These are phyloP conservation scores for Anas platyrhynchos DNA, from an alignment of 2,113 vertebrate genomes.

Conservation along the genomic window DNA sequence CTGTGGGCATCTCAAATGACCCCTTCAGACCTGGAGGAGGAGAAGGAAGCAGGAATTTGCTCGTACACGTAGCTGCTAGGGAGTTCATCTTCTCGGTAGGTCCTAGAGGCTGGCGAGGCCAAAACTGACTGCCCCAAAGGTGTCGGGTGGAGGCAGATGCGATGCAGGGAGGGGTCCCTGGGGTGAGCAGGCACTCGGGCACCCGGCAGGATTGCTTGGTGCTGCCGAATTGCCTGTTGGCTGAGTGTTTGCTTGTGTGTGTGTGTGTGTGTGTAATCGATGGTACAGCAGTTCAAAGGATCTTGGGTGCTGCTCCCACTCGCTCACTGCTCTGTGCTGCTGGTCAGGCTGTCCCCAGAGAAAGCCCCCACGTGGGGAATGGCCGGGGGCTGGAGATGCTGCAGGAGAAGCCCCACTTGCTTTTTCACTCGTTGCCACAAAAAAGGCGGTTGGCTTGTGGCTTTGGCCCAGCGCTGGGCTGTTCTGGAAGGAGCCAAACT, in stretches of 20 bases:
- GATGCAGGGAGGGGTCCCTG: background rate
- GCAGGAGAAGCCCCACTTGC: background rate
- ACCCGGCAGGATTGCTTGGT: background rate
- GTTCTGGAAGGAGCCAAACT: background rate
- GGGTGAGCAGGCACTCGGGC: background rate
- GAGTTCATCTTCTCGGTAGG: background rate
- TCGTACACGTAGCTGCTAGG: background rate
- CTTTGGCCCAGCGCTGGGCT: background rate
- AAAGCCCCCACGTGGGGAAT: fast-evolving
- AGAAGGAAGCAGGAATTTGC: background rate
- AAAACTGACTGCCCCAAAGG: background rate
- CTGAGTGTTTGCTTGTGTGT: background rate
- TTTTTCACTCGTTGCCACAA: background rate
- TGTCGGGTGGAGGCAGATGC: fast-evolving
- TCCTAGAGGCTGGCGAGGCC: conserved; percentile 8
- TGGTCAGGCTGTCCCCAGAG: background rate
- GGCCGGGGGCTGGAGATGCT: background rate
- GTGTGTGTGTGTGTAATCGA: background rate
- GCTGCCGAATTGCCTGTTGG: background rate
- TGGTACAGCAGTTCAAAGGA: background rate
- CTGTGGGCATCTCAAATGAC: background rate
- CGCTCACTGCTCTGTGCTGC: background rate
- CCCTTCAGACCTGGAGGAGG: background rate
- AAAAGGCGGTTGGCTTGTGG: background rate
- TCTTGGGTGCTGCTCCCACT: background rate